Percentiles rank a stretch among this genome's conserved stretches.
phyloP scores from a whole-genome alignment of 2,888 invertebrate species.

The Tryphoninae sp. region DNA sequence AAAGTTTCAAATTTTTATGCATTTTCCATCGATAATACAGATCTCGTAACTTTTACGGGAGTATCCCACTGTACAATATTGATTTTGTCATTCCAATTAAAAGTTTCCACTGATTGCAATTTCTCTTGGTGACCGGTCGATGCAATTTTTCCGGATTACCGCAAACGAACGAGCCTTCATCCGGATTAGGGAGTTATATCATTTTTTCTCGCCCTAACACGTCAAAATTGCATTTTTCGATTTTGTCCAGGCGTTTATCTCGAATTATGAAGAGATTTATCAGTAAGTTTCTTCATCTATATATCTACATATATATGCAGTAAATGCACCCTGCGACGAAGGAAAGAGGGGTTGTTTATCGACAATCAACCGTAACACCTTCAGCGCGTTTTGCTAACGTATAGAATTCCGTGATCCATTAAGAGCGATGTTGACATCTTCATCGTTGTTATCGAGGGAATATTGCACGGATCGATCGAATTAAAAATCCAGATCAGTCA shows the following conservation, averaged over 20 bases:
- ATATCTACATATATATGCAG: not conserved
- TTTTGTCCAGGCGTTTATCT: conserved; percentile 24
- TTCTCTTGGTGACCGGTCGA: conserved; percentile 50
- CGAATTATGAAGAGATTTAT: conserved; percentile 37
- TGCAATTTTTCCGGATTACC: conserved; percentile 62
- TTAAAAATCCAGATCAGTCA: conserved; percentile 39
- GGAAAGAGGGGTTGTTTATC: not conserved
- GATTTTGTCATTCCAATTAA: conserved; percentile 63
- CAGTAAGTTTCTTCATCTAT: not conserved
- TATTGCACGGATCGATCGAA: conserved; percentile 43
- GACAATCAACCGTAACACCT: conserved; percentile 22
- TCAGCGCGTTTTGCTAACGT: not conserved
- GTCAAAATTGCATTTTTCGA: conserved; percentile 36
- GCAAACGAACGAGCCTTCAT: conserved; percentile 58
- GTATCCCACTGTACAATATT: conserved; percentile 46
- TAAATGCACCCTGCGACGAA: not conserved
- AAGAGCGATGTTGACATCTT: conserved; percentile 17
- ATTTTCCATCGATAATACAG: too few relatives aligned
- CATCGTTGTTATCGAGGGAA: conserved; percentile 29
- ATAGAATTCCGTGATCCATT: conserved; percentile 39
- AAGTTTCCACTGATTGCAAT: conserved; percentile 52
- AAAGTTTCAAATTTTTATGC: too few relatives aligned
- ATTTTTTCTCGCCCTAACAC: conserved; percentile 20
- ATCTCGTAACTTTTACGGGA: conserved; percentile 14
- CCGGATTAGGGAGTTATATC: conserved; percentile 59